Base-by-base conservation (phyloP, 2,888 invertebrate species). In the Palloptera scutellata region DNA sequence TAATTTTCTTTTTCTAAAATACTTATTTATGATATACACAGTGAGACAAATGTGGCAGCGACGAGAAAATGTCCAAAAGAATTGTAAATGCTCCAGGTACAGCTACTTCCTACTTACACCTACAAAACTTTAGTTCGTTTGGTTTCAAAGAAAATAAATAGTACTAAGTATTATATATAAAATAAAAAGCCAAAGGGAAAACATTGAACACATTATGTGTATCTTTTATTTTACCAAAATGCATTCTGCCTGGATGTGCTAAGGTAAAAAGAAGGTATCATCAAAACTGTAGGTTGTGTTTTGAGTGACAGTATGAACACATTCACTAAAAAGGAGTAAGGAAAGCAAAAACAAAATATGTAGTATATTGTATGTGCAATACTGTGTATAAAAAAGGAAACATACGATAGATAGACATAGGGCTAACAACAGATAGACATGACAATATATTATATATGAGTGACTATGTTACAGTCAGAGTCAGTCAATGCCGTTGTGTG, bases 291-390 rank as follows among this genome's bases (percentile, higher is more conserved):
- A 61, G 61, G 60, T 48, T 48, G 48, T 48, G 48, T 57, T 45
- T 57, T 45, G 58, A 48, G 54, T 65, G 68, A 61, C 68, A 59
- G 62, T n/a, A 65, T 58, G 65, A 62, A 65, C 62, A 65, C 62
- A 61, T 13, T 55, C 60, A 64, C 60, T 54, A 61, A 64, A 61
- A 61, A 41, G 54, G 54, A 55, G 57, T 48, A 10, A 48, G 5
- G 48, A 5, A 8, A 13, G 11, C 48, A 43, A 65, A 60, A 19
- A 53, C 52, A 63, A 30, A 59, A 17, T 13, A 40, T 17, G n/a
- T n/a, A n/a, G n/a, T n/a, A n/a, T n/a, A n/a, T n/a, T n/a, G n/a
- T n/a, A 48, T 57, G 48, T 20, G 30, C 15, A 40, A 30, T 15
- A 17, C 51, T 51, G 17, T 17, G 57, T 20, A 43, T 20, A 13